These are phyloP conservation scores for Maniola jurtina DNA, from an alignment of 1,140 invertebrate genomes.

Conservation along the genomic window DNA sequence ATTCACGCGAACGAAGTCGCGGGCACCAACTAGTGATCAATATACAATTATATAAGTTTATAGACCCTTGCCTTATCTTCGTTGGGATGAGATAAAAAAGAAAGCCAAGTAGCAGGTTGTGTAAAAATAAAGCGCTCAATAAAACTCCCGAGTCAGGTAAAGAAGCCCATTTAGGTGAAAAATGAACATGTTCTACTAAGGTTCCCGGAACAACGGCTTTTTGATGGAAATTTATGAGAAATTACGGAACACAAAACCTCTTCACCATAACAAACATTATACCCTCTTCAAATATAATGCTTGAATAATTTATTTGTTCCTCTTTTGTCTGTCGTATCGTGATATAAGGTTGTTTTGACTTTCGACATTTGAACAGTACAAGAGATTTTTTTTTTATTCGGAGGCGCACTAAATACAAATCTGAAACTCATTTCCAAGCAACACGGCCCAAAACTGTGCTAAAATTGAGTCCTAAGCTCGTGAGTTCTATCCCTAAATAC, in stretches of 20 bases:
- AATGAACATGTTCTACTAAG: constrained; percentile 25
- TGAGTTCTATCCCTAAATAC: no score
- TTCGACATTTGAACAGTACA: background rate
- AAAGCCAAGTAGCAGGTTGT: background rate
- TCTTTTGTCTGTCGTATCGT: background rate
- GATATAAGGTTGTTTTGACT: background rate
- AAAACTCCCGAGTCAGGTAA: constrained; percentile 19
- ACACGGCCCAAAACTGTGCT: no score
- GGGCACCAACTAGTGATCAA: no score
- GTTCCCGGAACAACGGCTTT: constrained; percentile 21
- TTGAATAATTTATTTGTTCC: constrained; percentile 6
- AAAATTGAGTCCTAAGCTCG: no score
- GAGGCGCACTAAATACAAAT: no score
- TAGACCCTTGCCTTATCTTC: no score
- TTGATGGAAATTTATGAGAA: constrained; percentile 27
- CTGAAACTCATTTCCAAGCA: no score
- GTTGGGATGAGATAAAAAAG: no score
- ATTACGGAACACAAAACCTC: constrained; percentile 5
- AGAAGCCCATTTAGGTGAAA: constrained; percentile 24
- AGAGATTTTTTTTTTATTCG: no score
- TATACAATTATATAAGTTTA: no score
- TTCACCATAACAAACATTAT: constrained; percentile 1
- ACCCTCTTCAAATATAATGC: constrained; percentile 10
- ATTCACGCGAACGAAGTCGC: no score
- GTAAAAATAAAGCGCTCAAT: constrained; percentile 3